phyloP scores from a whole-genome alignment of 2,113 vertebrate species.

The Paramormyrops kingsleyae region DNA sequence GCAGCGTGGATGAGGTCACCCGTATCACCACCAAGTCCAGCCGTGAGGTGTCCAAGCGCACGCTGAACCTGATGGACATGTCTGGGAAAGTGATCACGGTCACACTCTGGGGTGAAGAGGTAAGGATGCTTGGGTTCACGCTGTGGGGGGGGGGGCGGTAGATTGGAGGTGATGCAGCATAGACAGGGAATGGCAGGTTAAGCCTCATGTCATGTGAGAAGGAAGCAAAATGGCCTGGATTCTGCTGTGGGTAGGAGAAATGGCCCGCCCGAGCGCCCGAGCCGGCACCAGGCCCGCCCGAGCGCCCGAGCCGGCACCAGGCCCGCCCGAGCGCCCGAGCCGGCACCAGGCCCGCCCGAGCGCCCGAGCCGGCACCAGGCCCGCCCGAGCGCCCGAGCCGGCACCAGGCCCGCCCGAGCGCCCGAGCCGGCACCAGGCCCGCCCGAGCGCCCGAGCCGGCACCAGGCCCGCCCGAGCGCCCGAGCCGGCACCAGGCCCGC shows the following conservation, averaged over 20 bases:
- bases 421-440: neutral
- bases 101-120: conserved; percentile 90
- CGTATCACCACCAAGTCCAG: conserved; percentile 78
- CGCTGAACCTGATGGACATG: conserved; percentile 79
- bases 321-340: neutral
- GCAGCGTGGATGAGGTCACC: conserved; percentile 77
- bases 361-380: neutral
- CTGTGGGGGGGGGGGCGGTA: neutral
- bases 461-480: too few relatives aligned
- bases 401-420: too few relatives aligned
- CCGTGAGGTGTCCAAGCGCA: conserved; percentile 87
- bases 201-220: neutral
- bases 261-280: too few relatives aligned
- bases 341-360: too few relatives aligned
- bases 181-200: neutral
- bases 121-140: conserved; percentile 38
- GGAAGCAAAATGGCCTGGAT: neutral
- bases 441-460: neutral
- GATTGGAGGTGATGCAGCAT: neutral
- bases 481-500: neutral
- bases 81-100: conserved; percentile 80
- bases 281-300: neutral
- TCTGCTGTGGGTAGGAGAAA: neutral
- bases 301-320: neutral
- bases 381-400: neutral